phyloP scores from a whole-genome alignment of 92 coral and sea anemone genomes.

The Palythoa grandis region DNA sequence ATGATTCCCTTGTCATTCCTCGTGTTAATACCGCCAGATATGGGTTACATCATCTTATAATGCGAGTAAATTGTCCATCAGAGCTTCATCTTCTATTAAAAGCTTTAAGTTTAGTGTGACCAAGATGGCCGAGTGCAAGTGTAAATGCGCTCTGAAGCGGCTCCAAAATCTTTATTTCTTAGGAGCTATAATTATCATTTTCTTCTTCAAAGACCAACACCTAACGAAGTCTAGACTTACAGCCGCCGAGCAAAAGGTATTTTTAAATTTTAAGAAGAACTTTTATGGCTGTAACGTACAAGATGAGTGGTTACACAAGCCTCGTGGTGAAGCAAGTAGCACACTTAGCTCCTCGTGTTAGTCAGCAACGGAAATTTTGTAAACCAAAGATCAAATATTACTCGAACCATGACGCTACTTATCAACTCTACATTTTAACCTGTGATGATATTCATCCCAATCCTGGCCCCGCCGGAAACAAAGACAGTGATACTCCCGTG shows the following conservation, averaged over 20 bases:
- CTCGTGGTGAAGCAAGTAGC: neutral
- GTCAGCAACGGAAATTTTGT: neutral
- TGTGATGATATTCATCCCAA: slow-evolving; percentile 49
- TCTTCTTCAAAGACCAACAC: neutral
- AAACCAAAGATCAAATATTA: slow-evolving; percentile 8
- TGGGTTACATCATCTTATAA: too few species aligned
- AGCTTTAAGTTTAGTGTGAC: too few species aligned
- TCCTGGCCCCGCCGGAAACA: slow-evolving; percentile 28
- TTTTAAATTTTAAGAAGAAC: neutral
- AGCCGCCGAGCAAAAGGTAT: neutral
- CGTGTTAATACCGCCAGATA: too few species aligned
- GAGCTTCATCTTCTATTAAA: too few species aligned
- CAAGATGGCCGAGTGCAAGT: neutral
- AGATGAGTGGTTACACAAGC: neutral
- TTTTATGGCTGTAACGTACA: neutral
- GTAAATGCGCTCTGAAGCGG: neutral
- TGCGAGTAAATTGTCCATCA: too few species aligned
- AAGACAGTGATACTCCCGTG: slow-evolving; percentile 34
- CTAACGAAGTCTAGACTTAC: neutral
- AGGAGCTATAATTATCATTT: neutral
- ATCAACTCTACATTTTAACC: slow-evolving; percentile 31
- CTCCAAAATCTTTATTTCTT: neutral
- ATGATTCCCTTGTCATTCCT: too few species aligned
- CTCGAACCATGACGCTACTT: slow-evolving; percentile 21
- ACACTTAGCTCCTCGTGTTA: neutral